These are phyloP conservation scores for Apolygus lucorum DNA, from an alignment of 1,140 invertebrate species.

Conservation along the genomic window DNA sequence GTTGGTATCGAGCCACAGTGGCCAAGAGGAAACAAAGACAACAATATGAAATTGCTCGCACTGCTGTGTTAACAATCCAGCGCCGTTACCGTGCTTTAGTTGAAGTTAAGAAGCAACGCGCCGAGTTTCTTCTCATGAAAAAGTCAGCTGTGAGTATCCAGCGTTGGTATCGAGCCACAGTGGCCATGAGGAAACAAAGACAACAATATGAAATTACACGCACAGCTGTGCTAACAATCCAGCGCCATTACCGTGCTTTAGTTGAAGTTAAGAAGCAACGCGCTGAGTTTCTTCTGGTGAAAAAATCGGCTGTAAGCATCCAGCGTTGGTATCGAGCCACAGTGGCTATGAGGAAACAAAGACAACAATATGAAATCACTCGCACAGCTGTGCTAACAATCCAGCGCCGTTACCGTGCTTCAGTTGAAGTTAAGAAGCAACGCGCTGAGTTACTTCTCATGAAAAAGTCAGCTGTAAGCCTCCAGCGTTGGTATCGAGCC, in stretches of 20 bases:
- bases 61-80: background rate
- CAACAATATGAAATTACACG: background rate
- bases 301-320: background rate
- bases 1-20: background rate
- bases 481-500: background rate
- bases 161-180: background rate
- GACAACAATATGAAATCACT: background rate
- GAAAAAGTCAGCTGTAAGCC: background rate
- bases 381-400: background rate
- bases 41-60: background rate
- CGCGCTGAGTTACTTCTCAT: background rate
- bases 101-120: background rate
- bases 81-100: background rate
- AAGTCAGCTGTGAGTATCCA: background rate
- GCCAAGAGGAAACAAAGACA: background rate
- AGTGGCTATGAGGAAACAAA: background rate
- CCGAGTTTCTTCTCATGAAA: background rate
- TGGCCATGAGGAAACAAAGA: background rate
- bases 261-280: background rate
- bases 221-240: background rate
- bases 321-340: background rate
- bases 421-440: background rate
- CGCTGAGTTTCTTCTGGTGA: background rate
- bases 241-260: background rate
- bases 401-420: background rate